Evolutionary conservation across 2,888 invertebrate species (phyloP).

Genomic region (Neoascia interrupta): DNA sequence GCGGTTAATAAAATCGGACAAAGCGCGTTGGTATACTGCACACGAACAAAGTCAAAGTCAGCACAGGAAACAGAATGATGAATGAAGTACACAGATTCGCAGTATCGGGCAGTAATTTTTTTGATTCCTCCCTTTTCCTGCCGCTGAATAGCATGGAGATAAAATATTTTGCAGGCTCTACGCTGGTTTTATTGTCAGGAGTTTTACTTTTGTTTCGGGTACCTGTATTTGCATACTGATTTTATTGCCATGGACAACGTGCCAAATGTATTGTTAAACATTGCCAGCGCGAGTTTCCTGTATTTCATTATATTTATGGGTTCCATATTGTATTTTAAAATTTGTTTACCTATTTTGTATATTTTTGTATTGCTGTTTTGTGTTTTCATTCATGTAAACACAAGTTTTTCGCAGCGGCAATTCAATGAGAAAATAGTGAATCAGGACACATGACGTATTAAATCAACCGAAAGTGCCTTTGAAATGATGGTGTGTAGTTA

Average conservation of each 20-base stretch:
- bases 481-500: no score
- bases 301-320: conserved; percentile 18
- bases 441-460: conserved; percentile 5
- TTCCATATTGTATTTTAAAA: not conserved
- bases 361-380: not conserved
- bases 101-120: not conserved
- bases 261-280: conserved; percentile 39
- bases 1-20: conserved; percentile 42
- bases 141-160: conserved; percentile 26
- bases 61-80: conserved; percentile 38
- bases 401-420: not conserved
- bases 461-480: conserved; percentile 10
- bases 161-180: conserved; percentile 22
- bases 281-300: conserved; percentile 2
- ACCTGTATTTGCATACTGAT: not conserved
- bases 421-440: conserved; percentile 12
- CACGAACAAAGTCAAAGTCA: not conserved
- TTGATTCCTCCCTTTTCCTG: not conserved
- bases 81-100: conserved; percentile 9
- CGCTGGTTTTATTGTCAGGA: conserved; percentile 21
- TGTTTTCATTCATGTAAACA: not conserved
- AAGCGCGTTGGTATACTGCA: not conserved
- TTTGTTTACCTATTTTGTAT: not conserved
- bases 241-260: conserved; percentile 13
- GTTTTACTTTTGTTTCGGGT: conserved; percentile 12